Evolutionary conservation across 2,113 vertebrate genomes (phyloP), one percentile per base, ranked within the genome.

Genomic region (Rhizomys pruinosus): DNA sequence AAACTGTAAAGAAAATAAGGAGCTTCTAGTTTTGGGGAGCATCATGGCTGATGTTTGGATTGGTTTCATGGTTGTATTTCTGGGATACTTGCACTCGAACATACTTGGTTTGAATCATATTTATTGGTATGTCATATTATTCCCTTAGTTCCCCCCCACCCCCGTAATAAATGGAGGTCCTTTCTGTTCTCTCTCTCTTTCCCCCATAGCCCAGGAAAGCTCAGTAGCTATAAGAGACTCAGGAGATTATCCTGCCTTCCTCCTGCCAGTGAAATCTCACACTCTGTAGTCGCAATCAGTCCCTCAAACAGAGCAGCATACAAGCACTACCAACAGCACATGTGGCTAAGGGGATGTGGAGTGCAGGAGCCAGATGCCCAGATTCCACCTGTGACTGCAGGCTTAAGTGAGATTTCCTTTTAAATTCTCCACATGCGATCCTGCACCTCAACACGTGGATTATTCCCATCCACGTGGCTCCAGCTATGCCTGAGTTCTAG

Each of bases 331-430:
- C 27, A 9, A 19, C 63, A 25, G 0, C 11, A 52, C 11, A 66
- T 1, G 2, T 37, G 34, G 71, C 86, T 8, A 2, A 27, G 32
- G 32, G 59, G 19, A 64, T 32, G 7, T 44, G 5, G 23, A 7
- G 29, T 68, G 20, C 17, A 3, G 68, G 93, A 89, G 93, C 92
- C 95, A 77, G 0, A 13, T 68, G 57, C 22, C 47, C 61, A 90
- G 82, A 20, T 78, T 68, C 16, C 2, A 12, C 44, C 7, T 47
- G 78, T 72, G 82, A 72, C 74, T 71, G 52, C 22, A n/a, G 74
- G 57, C 32, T 86, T 64, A 92, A 68, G 94, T 92, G 69, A 64
- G 39, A 7, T 2, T 92, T 95, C 79, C 89, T 95, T 92, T 74
- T 63, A 25, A 39, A 42, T 47, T 66, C 77, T 42, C 44, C 27